Base-by-base conservation (phyloP, 1,140 invertebrate species). In the Hylyphantes graminicola region DNA sequence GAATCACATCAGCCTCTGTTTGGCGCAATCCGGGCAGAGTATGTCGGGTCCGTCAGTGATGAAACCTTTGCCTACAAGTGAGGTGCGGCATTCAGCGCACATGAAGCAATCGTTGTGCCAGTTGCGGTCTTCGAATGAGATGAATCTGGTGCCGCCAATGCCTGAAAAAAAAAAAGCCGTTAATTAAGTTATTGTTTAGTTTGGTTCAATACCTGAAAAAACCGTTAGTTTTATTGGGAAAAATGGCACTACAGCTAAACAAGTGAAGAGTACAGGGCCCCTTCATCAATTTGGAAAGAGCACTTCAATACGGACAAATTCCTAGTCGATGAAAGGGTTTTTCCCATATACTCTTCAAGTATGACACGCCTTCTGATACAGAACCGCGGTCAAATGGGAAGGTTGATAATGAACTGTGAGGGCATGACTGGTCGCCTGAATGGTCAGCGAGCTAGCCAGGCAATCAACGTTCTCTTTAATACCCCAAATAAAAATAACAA, bases 41-140 rank as follows among this genome's bases (percentile, higher is more conserved):
- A 99, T 98, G 90, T 99, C 97, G 85, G 95, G 94, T 8, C 92
- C 95, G 89, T 99, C 98, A 88, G 97, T 98, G 90, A 99, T 98
- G 92, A 99, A 99, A 85, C 98, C 98, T 89, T 96, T 95, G 84
- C 98, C 98, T 35, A 99, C 98, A 87, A 99, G 93, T 64, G 96
- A 97, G 67, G 94, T 88, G 89, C 96, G 95, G 93, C 98, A 99
- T 86, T 94, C 94, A 87, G 96, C 96, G 91, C 98, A 99, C 89
- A 96, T 95, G 93, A 99, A 99, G 92, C 98, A 99, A 90, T 99
- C 97, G 90, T 99, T 99, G 92, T 99, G 98, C 98, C 98, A 99
- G 91, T 99, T 97, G 86, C 98, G 94, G 91, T 99, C 97, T 90
- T 99, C 97, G 91, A 99, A 99, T 63, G 97, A 98, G 90, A 99